Evolutionary conservation across 2,888 invertebrate species (phyloP), one percentile per base, ranked within the genome.

Genomic region (Ceraclea dissimilis): DNA sequence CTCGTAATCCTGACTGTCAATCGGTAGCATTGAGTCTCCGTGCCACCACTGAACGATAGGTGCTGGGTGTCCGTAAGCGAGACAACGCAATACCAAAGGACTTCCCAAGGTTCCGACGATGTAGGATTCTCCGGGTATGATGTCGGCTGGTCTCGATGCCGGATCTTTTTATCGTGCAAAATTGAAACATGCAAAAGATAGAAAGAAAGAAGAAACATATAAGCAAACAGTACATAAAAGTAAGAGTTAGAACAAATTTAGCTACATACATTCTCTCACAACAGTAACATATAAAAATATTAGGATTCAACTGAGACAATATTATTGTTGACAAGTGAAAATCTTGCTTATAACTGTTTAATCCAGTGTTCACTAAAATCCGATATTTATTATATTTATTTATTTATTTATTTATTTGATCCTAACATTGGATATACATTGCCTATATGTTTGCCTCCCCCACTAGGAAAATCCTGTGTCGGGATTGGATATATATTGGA

Each of bases 21-120:
- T 74, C 0, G 93, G 90, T 59, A 94, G 78, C 79, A 90, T 84
- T 53, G 78, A 76, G 44, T 82, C 80, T 47, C 88, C 88, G 57
- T 85, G 83, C 88, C 90, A 91, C 93, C 93, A 93, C 63, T 84
- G 86, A 49, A 93, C 85, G 49, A 79, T 73, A 1, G 93, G 93
- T 59, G 78, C 71, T 1, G 93, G 93, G 78, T 82, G 82, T 48
- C 93, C 93, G 70, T 88, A 83, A 33, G 90, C 90, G 65, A 86
- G 86, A 71, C 93, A 93, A 65, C 86, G 83, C 48, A 93, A 74
- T 56, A 78, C 70, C 47, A 88, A 79, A 22, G 88, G 85, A 22
- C 80, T 78, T 63, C 86, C 86, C 63, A 93, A 73, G 59, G 84
- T 81, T 19, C 88, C 90, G 48, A 84, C 80, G 62, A 87, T 77